Evolutionary conservation across 2,888 invertebrate species (phyloP), one percentile per base, ranked within the genome.

Genomic region (Brassicogethes aeneus): DNA sequence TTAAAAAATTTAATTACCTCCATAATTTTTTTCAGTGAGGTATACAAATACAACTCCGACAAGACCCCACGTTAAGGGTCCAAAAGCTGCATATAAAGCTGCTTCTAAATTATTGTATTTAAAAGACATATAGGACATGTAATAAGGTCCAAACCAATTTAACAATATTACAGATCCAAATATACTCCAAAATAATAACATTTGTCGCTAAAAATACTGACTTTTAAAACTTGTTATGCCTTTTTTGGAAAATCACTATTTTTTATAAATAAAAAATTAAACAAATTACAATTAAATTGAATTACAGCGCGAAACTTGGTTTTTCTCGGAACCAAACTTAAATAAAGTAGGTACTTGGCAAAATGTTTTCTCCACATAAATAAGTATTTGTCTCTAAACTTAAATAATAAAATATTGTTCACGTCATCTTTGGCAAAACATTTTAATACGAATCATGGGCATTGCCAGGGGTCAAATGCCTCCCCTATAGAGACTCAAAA

Each of bases 1-100:
- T 7, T 42, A 39, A 34, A 34, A 42, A 38, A 40, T 34, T 42
- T 33, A 41, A 43, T 56, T 59, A 76, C 77, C 74, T 52, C 72
- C 70, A 53, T 72, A 70, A 43, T 72, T 70, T 47, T 71, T 71
- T 47, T 69, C 70, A 36, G 73, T 70, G 1, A 74, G 72, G 69
- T 75, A 72, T 44, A 77, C 73, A 0, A 68, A 61, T 54, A 70
- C 66, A 30, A 70, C 66, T 57, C 77, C 66, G 48, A 71, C 73
- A 15, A 70, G 2, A 1, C 76, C 75, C 78, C 78, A 79, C 23
- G 72, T 47, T 2, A 77, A 68, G 0, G 79, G 78, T 1, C 76
- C 70, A 46, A 76, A 61, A 1, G 77, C 73, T 1, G 72, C 71
- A 55, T 76, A 79, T 34, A 74, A 32, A 0, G 77, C 76, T 0